Evolutionary conservation across 1,140 invertebrate genomes (phyloP).

Genomic region (Teleopsis dalmanni): DNA sequence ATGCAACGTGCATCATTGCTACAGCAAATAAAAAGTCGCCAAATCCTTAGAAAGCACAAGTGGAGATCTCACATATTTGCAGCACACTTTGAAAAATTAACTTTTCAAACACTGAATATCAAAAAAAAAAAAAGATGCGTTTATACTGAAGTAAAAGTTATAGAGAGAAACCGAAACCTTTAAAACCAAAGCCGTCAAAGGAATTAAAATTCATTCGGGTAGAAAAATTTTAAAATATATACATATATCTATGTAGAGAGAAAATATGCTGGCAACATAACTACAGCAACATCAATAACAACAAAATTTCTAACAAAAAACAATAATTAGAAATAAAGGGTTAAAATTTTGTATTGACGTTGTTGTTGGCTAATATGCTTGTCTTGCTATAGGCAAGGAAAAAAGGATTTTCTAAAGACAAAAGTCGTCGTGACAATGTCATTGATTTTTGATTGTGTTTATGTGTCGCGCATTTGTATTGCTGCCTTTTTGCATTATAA

Average conservation of each 20-base stretch:
- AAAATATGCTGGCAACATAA: slow-evolving; percentile 3
- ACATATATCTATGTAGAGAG: background rate
- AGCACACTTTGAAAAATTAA: too few species aligned
- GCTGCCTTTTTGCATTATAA: too few species aligned
- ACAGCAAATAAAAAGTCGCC: too few species aligned
- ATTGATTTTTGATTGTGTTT: slow-evolving; percentile 14
- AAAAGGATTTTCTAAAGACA: slow-evolving; percentile 13
- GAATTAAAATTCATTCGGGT: slow-evolving; percentile 17
- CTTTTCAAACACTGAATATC: background rate
- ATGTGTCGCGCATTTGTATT: slow-evolving; percentile 5
- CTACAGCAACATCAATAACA: background rate
- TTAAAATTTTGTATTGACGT: too few species aligned
- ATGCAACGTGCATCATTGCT: too few species aligned
- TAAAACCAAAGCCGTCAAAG: slow-evolving; percentile 9
- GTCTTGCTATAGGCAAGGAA: background rate
- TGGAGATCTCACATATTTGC: too few species aligned
- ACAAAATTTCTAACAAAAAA: too few species aligned
- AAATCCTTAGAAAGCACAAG: too few species aligned
- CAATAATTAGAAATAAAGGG: too few species aligned
- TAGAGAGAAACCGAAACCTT: background rate
- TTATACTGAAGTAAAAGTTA: too few species aligned
- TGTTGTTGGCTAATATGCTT: background rate
- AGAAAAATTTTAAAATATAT: slow-evolving; percentile 17
- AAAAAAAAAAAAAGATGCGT: background rate
- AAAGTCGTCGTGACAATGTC: slow-evolving; percentile 15